These are phyloP conservation scores for Kryptolebias marmoratus DNA, from an alignment of 2,113 vertebrate genomes.

Conservation along the genomic window DNA sequence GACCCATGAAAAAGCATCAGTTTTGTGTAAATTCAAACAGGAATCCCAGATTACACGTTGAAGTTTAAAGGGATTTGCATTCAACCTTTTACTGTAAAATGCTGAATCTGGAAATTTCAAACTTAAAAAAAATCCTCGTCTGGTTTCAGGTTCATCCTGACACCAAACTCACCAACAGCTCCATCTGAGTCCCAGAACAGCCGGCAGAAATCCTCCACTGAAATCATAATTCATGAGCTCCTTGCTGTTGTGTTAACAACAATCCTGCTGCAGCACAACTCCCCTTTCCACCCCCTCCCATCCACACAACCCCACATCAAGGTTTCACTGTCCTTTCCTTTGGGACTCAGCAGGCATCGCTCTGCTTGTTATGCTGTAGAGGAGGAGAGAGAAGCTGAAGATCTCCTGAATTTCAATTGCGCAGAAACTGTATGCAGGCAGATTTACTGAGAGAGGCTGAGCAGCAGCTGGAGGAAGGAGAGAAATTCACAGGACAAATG, in stretches of 20 bases:
- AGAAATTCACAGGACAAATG: neutral
- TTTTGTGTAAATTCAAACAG: too few species aligned
- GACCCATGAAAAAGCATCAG: too few species aligned
- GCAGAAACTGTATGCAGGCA: conserved; percentile 1
- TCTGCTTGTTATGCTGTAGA: conserved; percentile 9
- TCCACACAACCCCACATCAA: neutral
- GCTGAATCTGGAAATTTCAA: too few species aligned
- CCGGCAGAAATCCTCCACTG: neutral
- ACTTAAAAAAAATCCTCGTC: too few species aligned
- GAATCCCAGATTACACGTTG: too few species aligned
- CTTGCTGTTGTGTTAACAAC: neutral
- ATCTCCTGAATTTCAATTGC: conserved; percentile 8
- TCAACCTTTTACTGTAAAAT: too few species aligned
- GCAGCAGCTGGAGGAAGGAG: neutral
- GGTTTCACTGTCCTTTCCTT: conserved; percentile 1
- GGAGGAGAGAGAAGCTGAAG: neutral
- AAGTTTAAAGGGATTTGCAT: too few species aligned
- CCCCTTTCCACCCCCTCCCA: too few species aligned
- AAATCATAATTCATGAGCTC: neutral
- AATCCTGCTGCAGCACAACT: neutral
- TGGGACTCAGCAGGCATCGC: neutral
- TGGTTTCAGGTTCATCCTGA: too few species aligned
- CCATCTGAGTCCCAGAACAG: too few species aligned
- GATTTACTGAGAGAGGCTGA: neutral
- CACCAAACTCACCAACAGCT: too few species aligned